phyloP scores from a whole-genome alignment of 2,797 vertebrate species.

The Hyperoplus lanceolatus region DNA sequence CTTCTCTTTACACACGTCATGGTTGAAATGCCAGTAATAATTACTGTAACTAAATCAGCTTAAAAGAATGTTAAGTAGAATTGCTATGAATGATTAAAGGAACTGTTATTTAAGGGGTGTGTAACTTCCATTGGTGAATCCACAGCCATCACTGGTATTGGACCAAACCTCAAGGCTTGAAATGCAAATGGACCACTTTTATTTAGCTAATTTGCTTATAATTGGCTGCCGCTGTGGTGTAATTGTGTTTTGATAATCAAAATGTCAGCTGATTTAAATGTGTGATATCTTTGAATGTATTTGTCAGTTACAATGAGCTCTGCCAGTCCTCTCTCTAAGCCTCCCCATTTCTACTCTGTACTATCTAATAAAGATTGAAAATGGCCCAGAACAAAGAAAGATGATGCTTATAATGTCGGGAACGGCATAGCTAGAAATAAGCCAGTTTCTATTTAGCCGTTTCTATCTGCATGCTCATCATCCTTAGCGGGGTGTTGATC shows the following conservation, averaged over 20 bases:
- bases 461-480: too few relatives aligned
- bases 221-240: slow-evolving; percentile 31
- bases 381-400: neutral
- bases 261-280: slow-evolving; percentile 42
- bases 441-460: neutral
- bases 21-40: slow-evolving; percentile 57
- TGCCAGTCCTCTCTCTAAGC: neutral
- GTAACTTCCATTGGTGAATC: slow-evolving; percentile 36
- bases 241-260: slow-evolving; percentile 42
- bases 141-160: neutral
- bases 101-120: slow-evolving; percentile 36
- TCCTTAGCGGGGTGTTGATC: too few relatives aligned
- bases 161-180: slow-evolving; percentile 35
- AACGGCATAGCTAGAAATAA: neutral
- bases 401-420: neutral
- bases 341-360: neutral
- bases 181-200: slow-evolving; percentile 32
- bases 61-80: slow-evolving; percentile 51
- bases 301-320: slow-evolving; percentile 32
- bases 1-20: slow-evolving; percentile 45
- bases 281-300: slow-evolving; percentile 33
- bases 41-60: slow-evolving; percentile 41
- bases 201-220: slow-evolving; percentile 40
- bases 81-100: slow-evolving; percentile 32
- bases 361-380: too few relatives aligned